These are phyloP conservation scores for Thymelicus lineola DNA, from an alignment of 2,888 invertebrate genomes.

Conservation along the genomic window DNA sequence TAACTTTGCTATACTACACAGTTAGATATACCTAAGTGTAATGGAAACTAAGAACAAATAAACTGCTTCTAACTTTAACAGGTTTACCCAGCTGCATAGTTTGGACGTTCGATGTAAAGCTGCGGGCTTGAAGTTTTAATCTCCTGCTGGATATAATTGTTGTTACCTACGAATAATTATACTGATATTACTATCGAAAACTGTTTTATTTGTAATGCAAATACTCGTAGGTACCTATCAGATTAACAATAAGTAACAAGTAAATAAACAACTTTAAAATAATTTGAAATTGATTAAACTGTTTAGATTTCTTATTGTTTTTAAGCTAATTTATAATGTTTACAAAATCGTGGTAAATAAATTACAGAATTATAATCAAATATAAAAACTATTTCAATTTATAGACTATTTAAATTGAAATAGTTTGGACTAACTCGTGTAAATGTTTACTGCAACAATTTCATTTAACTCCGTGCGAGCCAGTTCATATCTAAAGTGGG, in stretches of 20 bases:
- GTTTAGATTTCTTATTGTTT: too few species aligned
- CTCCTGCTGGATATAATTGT: neutral
- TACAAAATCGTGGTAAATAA: too few species aligned
- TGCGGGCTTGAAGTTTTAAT: slow-evolving; percentile 17
- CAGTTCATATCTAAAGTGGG: slow-evolving; percentile 35
- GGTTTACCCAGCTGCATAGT: slow-evolving; percentile 21
- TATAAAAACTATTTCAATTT: too few species aligned
- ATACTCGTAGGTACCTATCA: too few species aligned
- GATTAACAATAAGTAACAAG: too few species aligned
- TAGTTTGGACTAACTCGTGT: neutral
- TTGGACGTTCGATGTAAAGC: slow-evolving; percentile 11
- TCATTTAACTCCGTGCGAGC: slow-evolving; percentile 7
- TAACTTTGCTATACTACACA: neutral
- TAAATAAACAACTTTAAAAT: too few species aligned
- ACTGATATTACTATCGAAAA: too few species aligned
- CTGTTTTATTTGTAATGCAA: too few species aligned
- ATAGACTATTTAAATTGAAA: neutral
- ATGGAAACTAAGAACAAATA: slow-evolving; percentile 17
- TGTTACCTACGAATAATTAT: neutral
- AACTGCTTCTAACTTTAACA: slow-evolving; percentile 24
- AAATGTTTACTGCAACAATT: neutral
- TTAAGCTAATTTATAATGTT: too few species aligned
- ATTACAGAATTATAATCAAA: too few species aligned
- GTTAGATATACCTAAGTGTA: neutral
- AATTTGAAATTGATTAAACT: too few species aligned